Conservation (phyloP, 2,888 invertebrate species). For the Psylliodes chrysocephalus region DNA sequence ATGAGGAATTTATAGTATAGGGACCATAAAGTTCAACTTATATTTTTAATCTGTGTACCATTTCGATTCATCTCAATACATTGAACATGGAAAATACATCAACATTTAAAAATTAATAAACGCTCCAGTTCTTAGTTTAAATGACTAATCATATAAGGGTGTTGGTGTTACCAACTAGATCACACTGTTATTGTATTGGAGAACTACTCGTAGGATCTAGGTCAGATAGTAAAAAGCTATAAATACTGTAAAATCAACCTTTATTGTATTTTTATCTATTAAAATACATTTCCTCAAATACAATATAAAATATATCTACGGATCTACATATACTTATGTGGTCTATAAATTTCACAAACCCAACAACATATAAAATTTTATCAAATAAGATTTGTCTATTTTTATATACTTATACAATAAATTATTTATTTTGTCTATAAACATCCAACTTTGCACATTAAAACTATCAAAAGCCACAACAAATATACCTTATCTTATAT, state of each 20-base stretch:
- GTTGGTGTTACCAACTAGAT: too few species aligned
- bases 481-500: constrained; percentile 32
- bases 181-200: too few species aligned
- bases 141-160: too few species aligned
- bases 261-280: constrained; percentile 44
- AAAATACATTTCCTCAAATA: constrained; percentile 48
- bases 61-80: too few species aligned
- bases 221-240: not conserved
- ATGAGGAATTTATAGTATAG: too few species aligned
- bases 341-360: constrained; percentile 52
- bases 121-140: too few species aligned
- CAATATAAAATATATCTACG: constrained; percentile 43
- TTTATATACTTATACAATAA: constrained; percentile 23
- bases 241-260: constrained; percentile 26
- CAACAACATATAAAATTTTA: constrained; percentile 52
- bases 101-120: too few species aligned
- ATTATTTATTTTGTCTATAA: constrained; percentile 29
- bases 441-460: constrained; percentile 41
- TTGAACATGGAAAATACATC: too few species aligned
- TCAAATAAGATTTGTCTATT: constrained; percentile 36
- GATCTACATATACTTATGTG: constrained; percentile 53
- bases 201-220: too few species aligned
- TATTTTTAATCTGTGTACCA: too few species aligned
- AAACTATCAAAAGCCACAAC: constrained; percentile 41
- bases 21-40: too few species aligned